Evolutionary conservation across 2,888 invertebrate genomes (phyloP).

Genomic region (Caenorhabditis sulstoni): DNA sequence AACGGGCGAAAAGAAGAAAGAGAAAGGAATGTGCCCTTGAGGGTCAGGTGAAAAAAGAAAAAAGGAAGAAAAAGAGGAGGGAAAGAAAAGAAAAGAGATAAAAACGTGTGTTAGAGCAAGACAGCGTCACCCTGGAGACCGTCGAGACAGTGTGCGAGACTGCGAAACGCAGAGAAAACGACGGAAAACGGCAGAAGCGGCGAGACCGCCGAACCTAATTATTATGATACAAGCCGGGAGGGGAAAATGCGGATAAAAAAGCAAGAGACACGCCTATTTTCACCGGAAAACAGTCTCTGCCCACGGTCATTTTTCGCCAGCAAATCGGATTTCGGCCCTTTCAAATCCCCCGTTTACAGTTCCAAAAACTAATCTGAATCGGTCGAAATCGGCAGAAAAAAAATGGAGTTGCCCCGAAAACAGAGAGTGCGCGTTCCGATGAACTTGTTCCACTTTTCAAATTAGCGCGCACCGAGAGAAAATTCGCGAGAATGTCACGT

Average conservation of each 20-base stretch:
- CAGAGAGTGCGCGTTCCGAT: no score
- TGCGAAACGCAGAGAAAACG: not conserved
- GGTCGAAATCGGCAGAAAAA: no score
- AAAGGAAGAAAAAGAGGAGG: not conserved
- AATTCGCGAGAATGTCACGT: no score
- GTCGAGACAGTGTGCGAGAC: not conserved
- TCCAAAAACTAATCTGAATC: no score
- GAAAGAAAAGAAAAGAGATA: not conserved
- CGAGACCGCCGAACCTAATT: not conserved
- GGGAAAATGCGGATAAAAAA: not conserved
- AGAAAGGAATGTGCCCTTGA: not conserved
- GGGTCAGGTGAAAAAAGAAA: not conserved
- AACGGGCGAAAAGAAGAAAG: not conserved
- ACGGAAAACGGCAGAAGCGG: not conserved
- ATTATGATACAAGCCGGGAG: conserved; percentile 5
- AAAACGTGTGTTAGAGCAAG: not conserved
- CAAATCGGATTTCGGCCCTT: no score
- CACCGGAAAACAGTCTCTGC: no score
- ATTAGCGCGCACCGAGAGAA: no score
- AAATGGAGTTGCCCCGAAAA: no score
- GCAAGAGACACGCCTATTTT: not conserved
- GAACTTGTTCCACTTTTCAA: no score
- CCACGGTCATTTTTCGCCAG: no score
- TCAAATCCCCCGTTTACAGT: no score
- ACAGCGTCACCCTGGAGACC: conserved; percentile 12